Percentiles rank a stretch among this genome's conserved stretches.
Evolutionary conservation across 2,888 invertebrate species (phyloP).

Genomic region (Oscheius onirici): DNA sequence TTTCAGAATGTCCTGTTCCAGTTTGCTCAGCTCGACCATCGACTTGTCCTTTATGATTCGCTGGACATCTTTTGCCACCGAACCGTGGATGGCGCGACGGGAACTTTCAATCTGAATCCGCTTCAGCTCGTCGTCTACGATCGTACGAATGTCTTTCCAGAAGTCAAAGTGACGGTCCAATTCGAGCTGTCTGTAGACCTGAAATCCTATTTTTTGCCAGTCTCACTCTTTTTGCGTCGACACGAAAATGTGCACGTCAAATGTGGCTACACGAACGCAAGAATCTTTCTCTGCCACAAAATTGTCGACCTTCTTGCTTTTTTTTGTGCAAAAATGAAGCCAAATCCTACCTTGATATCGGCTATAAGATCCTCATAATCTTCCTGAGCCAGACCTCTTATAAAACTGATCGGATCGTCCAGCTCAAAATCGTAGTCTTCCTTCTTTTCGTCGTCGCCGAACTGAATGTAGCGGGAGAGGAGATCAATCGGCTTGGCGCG

Average conservation of each 20-base stretch:
- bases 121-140: conserved; percentile 42
- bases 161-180: conserved; percentile 87
- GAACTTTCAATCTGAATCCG: conserved; percentile 27
- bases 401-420: conserved; percentile 95
- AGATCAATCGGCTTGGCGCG: conserved; percentile 97
- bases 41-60: conserved; percentile 92
- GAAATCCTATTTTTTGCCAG: too few relatives aligned
- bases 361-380: conserved; percentile 94
- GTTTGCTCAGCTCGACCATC: conserved; percentile 83
- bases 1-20: conserved; percentile 82
- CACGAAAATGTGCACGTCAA: too few relatives aligned
- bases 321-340: not conserved
- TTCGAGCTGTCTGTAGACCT: conserved; percentile 79
- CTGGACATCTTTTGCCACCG: conserved; percentile 89
- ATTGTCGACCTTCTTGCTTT: not conserved
- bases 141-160: conserved; percentile 94
- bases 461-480: conserved; percentile 80
- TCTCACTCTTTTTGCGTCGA: too few relatives aligned
- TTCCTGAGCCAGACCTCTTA: conserved; percentile 85
- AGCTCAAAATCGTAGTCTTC: conserved; percentile 92
- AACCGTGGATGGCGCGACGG: conserved; percentile 81
- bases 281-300: too few relatives aligned
- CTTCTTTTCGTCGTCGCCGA: conserved; percentile 76
- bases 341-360: conserved; percentile 82
- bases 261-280: too few relatives aligned